Conservation (phyloP, 2,888 invertebrate genomes). For the Galeruca laticollis region DNA sequence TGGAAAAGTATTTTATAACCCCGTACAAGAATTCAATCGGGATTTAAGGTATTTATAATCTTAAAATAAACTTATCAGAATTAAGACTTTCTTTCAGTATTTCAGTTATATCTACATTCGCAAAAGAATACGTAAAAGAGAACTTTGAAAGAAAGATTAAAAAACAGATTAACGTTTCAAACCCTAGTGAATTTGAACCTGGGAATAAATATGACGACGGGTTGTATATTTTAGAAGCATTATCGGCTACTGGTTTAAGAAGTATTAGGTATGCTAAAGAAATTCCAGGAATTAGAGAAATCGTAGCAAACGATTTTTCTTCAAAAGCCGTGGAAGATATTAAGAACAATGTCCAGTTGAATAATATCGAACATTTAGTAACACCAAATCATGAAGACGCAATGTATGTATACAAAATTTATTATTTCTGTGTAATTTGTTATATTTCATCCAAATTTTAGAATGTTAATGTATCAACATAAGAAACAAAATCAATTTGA, state of each 20-base stretch:
- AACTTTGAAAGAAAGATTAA: conserved; percentile 51
- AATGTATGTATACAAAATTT: conserved; percentile 71
- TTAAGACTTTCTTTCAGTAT: conserved; percentile 77
- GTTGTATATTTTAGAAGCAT: conserved; percentile 86
- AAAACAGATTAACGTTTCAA: conserved; percentile 45
- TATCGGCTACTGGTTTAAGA: conserved; percentile 95
- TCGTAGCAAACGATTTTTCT: conserved; percentile 94
- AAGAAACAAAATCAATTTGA: conserved; percentile 81
- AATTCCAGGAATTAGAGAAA: conserved; percentile 81
- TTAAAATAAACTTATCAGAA: conserved; percentile 2
- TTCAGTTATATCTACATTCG: conserved; percentile 78
- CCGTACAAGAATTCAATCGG: conserved; percentile 98
- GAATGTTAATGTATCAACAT: conserved; percentile 87
- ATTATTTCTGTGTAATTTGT: too few relatives aligned
- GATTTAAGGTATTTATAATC: conserved; percentile 78
- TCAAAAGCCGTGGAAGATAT: conserved; percentile 88
- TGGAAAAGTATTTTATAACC: conserved; percentile 95
- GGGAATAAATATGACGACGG: conserved; percentile 67
- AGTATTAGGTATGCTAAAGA: conserved; percentile 98
- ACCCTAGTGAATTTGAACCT: conserved; percentile 30
- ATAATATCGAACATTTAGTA: conserved; percentile 81
- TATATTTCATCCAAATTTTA: conserved; percentile 64
- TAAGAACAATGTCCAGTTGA: conserved; percentile 80
- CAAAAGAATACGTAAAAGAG: conserved; percentile 64
- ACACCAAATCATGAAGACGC: conserved; percentile 88